Conservation (phyloP, 2,888 invertebrate species). For the Spialia ferax region DNA sequence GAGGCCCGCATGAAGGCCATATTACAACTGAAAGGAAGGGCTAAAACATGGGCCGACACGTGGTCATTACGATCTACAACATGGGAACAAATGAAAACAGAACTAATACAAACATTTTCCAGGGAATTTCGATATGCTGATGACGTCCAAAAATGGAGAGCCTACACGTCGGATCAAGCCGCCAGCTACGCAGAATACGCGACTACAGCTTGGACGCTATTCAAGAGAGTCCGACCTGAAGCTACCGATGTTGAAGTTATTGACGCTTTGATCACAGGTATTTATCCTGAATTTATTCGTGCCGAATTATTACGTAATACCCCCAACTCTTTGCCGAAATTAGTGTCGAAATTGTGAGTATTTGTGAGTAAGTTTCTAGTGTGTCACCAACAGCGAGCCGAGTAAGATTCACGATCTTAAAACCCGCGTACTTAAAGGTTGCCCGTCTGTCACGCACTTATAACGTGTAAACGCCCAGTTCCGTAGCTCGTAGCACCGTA, state of each 20-base stretch:
- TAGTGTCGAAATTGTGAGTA: too few relatives aligned
- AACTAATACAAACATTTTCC: not conserved
- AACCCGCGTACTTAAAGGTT: too few relatives aligned
- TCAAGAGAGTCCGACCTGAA: not conserved
- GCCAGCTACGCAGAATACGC: not conserved
- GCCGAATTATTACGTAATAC: not conserved
- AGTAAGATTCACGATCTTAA: too few relatives aligned
- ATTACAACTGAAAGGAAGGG: not conserved
- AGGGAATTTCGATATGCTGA: not conserved
- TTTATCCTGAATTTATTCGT: slow-evolving; percentile 1
- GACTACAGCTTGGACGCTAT: not conserved
- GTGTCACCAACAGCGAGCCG: too few relatives aligned
- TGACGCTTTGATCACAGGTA: not conserved
- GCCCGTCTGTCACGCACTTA: too few relatives aligned
- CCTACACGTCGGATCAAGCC: not conserved
- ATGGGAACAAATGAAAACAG: not conserved
- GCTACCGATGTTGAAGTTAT: not conserved
- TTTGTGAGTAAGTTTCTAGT: too few relatives aligned
- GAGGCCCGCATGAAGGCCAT: not conserved
- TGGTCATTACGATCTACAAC: not conserved
- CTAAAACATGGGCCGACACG: not conserved
- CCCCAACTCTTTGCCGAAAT: not conserved
- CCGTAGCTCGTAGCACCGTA: slow-evolving; percentile 14
- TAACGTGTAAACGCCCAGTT: slow-evolving; percentile 5
- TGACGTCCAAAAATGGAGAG: not conserved